phyloP scores from a whole-genome alignment of 2,113 vertebrate genomes.

The Indicator indicator region DNA sequence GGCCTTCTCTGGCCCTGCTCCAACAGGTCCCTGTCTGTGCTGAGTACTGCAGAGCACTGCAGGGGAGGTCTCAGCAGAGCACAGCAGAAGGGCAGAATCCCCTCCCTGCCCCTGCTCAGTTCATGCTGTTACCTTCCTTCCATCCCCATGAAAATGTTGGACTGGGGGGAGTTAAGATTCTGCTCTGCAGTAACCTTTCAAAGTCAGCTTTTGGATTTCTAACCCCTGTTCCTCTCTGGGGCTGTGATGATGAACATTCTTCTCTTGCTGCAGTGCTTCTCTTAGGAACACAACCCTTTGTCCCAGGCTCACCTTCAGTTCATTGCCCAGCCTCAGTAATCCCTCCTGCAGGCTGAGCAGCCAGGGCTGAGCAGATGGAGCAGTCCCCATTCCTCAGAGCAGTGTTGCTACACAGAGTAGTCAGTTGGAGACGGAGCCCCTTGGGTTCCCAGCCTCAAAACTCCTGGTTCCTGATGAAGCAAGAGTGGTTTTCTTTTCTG shows the following conservation, averaged over 20 bases:
- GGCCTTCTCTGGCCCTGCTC: too few species aligned
- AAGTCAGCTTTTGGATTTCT: neutral
- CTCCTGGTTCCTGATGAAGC: neutral
- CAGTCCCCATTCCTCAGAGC: neutral
- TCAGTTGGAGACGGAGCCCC: neutral
- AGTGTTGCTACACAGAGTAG: neutral
- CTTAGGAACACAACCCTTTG: constrained; percentile 13
- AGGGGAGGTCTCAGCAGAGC: too few species aligned
- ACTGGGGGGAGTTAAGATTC: neutral
- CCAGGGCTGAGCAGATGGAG: neutral
- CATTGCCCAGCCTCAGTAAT: neutral
- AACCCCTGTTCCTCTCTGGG: neutral
- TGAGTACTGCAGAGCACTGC: too few species aligned
- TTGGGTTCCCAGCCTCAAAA: neutral
- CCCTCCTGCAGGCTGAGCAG: neutral
- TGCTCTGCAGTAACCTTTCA: neutral
- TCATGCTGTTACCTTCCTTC: neutral
- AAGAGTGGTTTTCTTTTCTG: neutral
- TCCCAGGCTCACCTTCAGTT: neutral
- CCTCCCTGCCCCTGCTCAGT: too few species aligned
- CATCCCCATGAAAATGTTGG: neutral
- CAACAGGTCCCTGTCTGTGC: too few species aligned
- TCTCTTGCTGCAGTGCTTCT: neutral
- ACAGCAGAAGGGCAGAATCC: too few species aligned
- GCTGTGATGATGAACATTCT: neutral